These are phyloP conservation scores for Gila robusta DNA, from an alignment of 2,797 vertebrate genomes.

Conservation along the genomic window DNA sequence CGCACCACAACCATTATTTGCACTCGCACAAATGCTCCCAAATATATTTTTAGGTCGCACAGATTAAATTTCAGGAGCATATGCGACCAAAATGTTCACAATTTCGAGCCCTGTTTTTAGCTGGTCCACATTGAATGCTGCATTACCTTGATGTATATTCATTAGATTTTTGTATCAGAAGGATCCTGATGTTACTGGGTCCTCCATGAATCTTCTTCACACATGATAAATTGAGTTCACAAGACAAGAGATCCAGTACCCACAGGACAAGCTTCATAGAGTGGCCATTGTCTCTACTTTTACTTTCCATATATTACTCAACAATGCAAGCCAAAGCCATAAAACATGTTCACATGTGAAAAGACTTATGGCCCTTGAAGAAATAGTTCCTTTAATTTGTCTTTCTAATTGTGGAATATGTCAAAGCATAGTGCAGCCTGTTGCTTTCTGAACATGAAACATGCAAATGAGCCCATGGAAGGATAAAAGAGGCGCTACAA, in stretches of 20 bases:
- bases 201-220: constrained; percentile 14
- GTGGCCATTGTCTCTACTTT: constrained; percentile 40
- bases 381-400: background rate
- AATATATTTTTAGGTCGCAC: too few species aligned
- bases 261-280: constrained; percentile 29
- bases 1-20: too few species aligned
- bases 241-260: background rate
- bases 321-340: constrained; percentile 5
- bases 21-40: too few species aligned
- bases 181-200: background rate
- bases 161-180: constrained; percentile 36
- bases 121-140: background rate
- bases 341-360: constrained; percentile 14
- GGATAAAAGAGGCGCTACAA: constrained; percentile 10
- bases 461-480: constrained; percentile 26
- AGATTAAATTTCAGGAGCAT: too few species aligned
- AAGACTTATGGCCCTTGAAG: background rate
- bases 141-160: background rate
- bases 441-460: constrained; percentile 28
- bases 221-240: constrained; percentile 25
- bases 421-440: constrained; percentile 23
- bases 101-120: background rate
- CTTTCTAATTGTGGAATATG: constrained; percentile 19
- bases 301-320: constrained; percentile 16
- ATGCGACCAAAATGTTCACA: too few species aligned